A percentile compares a stretch with the other conserved stretches of the same genome.
phyloP scores from a whole-genome alignment of 2,888 invertebrate genomes.

The Ligdia adustata region DNA sequence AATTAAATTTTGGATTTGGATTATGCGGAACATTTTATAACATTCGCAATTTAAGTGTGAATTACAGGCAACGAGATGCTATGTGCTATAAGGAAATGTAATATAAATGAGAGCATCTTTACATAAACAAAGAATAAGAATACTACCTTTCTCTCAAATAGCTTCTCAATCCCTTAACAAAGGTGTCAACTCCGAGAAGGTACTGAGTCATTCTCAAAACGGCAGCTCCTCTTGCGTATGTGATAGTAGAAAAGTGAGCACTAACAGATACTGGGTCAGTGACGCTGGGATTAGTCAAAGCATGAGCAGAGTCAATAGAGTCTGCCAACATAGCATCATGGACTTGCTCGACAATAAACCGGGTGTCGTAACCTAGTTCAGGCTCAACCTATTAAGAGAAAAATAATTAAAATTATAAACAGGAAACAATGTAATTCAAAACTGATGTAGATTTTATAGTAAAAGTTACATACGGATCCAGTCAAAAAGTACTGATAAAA shows the following conservation, averaged over 20 bases:
- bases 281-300: slow-evolving; percentile 83
- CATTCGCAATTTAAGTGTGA: too few species aligned
- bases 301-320: slow-evolving; percentile 78
- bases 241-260: slow-evolving; percentile 86
- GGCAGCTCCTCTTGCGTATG: slow-evolving; percentile 87
- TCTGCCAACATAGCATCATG: slow-evolving; percentile 86
- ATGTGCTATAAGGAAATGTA: too few species aligned
- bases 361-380: slow-evolving; percentile 60
- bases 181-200: slow-evolving; percentile 81
- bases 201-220: slow-evolving; percentile 88
- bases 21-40: too few species aligned
- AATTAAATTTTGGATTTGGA: too few species aligned
- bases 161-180: slow-evolving; percentile 74
- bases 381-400: slow-evolving; percentile 34
- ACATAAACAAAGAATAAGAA: too few species aligned
- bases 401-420: neutral
- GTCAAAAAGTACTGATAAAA: slow-evolving; percentile 88
- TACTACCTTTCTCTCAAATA: slow-evolving; percentile 81
- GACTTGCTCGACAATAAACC: slow-evolving; percentile 88
- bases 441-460: too few species aligned
- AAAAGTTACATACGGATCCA: slow-evolving; percentile 64
- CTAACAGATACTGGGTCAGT: slow-evolving; percentile 83
- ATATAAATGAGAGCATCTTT: too few species aligned
- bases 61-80: too few species aligned
- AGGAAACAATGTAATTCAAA: neutral